phyloP scores from a whole-genome alignment of 2,113 vertebrate genomes.

The Pygoscelis antarcticus region DNA sequence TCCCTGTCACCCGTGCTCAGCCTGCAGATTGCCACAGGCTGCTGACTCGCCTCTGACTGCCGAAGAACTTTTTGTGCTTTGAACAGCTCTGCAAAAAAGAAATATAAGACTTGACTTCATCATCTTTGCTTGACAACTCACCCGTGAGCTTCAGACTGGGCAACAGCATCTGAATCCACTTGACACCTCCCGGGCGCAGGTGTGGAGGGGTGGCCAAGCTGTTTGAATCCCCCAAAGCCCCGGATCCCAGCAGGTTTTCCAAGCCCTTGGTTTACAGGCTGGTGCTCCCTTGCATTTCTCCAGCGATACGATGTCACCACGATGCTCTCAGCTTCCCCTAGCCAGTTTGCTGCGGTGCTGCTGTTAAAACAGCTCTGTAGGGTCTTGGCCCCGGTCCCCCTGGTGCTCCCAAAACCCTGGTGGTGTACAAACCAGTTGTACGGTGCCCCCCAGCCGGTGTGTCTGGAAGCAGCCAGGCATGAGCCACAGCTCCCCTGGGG shows the following conservation, averaged over 20 bases:
- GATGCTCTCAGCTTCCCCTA: not conserved
- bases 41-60: not conserved
- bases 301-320: rapidly evolving
- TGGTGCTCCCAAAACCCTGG: rapidly evolving
- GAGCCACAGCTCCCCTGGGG: not conserved
- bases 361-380: not conserved
- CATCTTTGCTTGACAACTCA: not conserved
- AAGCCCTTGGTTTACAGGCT: not conserved
- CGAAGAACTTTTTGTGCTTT: not conserved
- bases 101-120: not conserved
- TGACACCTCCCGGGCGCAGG: rapidly evolving
- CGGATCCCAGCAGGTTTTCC: not conserved
- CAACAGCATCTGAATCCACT: not conserved
- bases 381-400: not conserved
- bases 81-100: not conserved
- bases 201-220: not conserved
- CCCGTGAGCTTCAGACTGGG: not conserved
- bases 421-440: too few relatives aligned
- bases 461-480: not conserved
- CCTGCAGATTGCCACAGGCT: not conserved
- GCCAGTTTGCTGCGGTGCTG: not conserved
- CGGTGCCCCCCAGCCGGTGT: rapidly evolving
- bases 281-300: not conserved
- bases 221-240: not conserved
- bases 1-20: not conserved